Evolutionary conservation across 2,888 invertebrate genomes (phyloP).

Genomic region (Meiosimyza platycephala): DNA sequence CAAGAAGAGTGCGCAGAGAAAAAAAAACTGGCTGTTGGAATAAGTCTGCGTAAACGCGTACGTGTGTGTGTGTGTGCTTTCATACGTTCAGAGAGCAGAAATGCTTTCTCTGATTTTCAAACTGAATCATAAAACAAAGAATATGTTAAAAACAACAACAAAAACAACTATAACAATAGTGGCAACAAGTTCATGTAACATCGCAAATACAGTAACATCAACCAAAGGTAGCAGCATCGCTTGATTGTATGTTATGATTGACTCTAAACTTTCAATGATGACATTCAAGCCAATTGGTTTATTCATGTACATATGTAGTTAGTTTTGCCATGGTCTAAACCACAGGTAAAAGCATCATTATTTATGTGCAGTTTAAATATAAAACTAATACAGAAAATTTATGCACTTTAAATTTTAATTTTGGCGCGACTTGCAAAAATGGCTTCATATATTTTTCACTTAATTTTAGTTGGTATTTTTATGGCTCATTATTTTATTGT

Average conservation of each 20-base stretch:
- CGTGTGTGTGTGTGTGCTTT: slow-evolving; percentile 4
- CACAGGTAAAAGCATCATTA: slow-evolving; percentile 26
- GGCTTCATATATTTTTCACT: background rate
- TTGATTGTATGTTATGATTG: slow-evolving; percentile 18
- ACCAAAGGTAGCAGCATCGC: background rate
- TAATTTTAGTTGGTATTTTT: slow-evolving; percentile 2
- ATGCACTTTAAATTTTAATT: slow-evolving; percentile 11
- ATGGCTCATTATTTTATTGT: background rate
- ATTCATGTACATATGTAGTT: too few species aligned
- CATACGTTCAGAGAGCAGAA: slow-evolving; percentile 35
- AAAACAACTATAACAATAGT: slow-evolving; percentile 1
- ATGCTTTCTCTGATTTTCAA: slow-evolving; percentile 53
- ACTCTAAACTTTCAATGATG: too few species aligned
- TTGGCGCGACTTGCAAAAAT: slow-evolving; percentile 1
- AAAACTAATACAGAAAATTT: background rate
- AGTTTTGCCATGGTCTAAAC: too few species aligned
- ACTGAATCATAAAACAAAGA: slow-evolving; percentile 21
- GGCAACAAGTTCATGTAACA: slow-evolving; percentile 63
- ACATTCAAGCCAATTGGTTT: too few species aligned
- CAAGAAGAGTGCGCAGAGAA: too few species aligned
- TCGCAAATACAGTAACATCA: background rate
- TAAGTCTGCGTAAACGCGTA: background rate
- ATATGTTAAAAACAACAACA: slow-evolving; percentile 3
- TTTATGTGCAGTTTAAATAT: background rate
- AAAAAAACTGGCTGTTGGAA: background rate